Conservation (phyloP, 2,113 vertebrate species). For the Notarius quadriscutis region DNA sequence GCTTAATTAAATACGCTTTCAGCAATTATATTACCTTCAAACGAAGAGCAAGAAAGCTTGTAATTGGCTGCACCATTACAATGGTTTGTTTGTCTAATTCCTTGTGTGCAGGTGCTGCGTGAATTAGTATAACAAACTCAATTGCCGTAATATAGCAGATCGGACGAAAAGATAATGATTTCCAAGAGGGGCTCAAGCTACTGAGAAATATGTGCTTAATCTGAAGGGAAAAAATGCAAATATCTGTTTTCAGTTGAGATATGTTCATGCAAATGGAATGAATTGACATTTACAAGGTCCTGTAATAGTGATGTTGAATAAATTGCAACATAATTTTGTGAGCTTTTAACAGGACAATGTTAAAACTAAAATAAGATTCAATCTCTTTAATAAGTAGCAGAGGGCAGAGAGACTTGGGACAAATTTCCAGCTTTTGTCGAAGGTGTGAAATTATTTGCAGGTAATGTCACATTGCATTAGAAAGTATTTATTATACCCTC, state of each 20-base stretch:
- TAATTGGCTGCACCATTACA: constrained; percentile 65
- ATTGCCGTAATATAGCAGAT: constrained; percentile 39
- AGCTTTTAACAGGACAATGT: neutral
- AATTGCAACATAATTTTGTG: neutral
- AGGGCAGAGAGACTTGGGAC: too few relatives aligned
- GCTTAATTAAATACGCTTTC: too few relatives aligned
- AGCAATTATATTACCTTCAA: too few relatives aligned
- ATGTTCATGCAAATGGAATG: neutral
- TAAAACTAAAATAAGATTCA: neutral
- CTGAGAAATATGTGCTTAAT: constrained; percentile 25
- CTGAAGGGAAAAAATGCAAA: constrained; percentile 9
- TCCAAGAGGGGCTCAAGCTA: constrained; percentile 21
- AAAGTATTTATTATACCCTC: too few relatives aligned
- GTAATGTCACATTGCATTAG: too few relatives aligned
- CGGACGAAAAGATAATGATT: constrained; percentile 28
- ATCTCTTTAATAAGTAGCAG: neutral
- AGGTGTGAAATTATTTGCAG: too few relatives aligned
- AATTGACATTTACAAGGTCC: neutral
- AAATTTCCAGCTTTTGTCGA: too few relatives aligned
- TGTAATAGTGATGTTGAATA: neutral
- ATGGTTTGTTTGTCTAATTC: constrained; percentile 65
- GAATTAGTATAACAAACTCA: constrained; percentile 51
- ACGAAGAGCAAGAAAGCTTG: neutral
- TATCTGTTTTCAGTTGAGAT: neutral
- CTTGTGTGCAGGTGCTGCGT: constrained; percentile 57